Evolutionary conservation across 2,888 invertebrate genomes (phyloP).

Genomic region (Sialis fuliginosa): DNA sequence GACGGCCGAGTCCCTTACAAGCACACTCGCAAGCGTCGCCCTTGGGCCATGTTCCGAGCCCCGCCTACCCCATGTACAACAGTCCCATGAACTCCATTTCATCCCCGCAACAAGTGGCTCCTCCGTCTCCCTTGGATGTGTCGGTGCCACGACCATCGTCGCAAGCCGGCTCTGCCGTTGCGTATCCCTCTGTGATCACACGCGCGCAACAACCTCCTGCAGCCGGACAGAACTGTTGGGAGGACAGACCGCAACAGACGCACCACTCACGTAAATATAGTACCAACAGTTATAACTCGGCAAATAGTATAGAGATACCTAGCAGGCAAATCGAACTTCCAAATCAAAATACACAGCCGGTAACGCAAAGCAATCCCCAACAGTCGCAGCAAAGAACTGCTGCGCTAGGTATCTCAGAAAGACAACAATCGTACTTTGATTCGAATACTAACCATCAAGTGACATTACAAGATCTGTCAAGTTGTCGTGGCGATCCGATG

Average conservation of each 20-base stretch:
- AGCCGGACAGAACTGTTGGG: conserved; percentile 25
- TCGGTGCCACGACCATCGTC: conserved; percentile 44
- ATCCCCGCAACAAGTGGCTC: conserved; percentile 50
- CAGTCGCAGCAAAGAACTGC: conserved; percentile 24
- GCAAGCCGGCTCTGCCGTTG: conserved; percentile 39
- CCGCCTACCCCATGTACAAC: conserved; percentile 70
- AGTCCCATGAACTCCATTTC: conserved; percentile 64
- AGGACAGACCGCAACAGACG: conserved; percentile 21
- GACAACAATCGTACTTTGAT: conserved; percentile 50
- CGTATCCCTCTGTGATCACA: conserved; percentile 70
- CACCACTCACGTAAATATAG: conserved; percentile 27
- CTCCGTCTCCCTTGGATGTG: conserved; percentile 52
- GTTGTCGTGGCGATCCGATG: conserved; percentile 60
- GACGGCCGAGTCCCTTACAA: conserved; percentile 49
- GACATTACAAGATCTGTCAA: conserved; percentile 50
- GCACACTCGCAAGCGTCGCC: conserved; percentile 57
- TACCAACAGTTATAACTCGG: conserved; percentile 26
- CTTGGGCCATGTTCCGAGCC: conserved; percentile 55
- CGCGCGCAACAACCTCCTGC: conserved; percentile 28
- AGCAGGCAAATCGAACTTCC: conserved; percentile 15
- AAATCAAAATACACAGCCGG: conserved; percentile 11
- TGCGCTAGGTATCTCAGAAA: conserved; percentile 28
- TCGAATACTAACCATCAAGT: conserved; percentile 35
- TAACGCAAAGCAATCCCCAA: conserved; percentile 17
- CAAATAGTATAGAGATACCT: conserved; percentile 21